Conservation (phyloP, 2,113 vertebrate genomes). For the Garra rufa region DNA sequence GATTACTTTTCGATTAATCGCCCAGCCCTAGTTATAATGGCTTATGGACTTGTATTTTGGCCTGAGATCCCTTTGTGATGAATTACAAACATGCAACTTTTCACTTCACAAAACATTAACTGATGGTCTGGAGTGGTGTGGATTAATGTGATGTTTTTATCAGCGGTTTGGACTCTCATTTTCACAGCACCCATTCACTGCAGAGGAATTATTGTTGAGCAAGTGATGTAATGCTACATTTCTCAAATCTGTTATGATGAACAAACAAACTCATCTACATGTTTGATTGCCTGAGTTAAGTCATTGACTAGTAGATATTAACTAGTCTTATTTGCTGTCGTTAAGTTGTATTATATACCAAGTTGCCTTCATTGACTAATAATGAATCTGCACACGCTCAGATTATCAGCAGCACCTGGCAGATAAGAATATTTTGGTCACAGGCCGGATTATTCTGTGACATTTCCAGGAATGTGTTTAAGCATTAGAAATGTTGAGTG, state of each 20-base stretch:
- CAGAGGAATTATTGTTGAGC: not conserved
- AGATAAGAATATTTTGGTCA: not conserved
- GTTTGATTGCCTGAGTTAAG: too few relatives aligned
- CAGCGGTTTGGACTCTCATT: not conserved
- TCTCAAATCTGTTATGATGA: too few relatives aligned
- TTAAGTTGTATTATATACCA: not conserved
- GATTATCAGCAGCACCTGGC: not conserved
- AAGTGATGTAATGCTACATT: not conserved
- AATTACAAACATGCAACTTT: too few relatives aligned
- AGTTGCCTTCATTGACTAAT: not conserved
- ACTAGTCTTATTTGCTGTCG: not conserved
- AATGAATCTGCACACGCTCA: not conserved
- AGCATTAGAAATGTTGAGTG: not conserved
- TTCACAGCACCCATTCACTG: not conserved
- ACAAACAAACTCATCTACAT: too few relatives aligned
- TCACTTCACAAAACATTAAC: too few relatives aligned
- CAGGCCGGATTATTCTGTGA: not conserved
- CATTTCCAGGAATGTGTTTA: conserved; percentile 18
- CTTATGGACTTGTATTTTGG: too few relatives aligned
- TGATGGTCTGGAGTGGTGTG: too few relatives aligned
- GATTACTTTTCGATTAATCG: too few relatives aligned
- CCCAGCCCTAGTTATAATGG: too few relatives aligned
- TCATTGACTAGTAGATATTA: not conserved
- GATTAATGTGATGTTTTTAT: too few relatives aligned
- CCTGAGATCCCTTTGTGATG: too few relatives aligned